Base-by-base conservation (phyloP, 2,888 invertebrate genomes). In the Physocephala rufipes region DNA sequence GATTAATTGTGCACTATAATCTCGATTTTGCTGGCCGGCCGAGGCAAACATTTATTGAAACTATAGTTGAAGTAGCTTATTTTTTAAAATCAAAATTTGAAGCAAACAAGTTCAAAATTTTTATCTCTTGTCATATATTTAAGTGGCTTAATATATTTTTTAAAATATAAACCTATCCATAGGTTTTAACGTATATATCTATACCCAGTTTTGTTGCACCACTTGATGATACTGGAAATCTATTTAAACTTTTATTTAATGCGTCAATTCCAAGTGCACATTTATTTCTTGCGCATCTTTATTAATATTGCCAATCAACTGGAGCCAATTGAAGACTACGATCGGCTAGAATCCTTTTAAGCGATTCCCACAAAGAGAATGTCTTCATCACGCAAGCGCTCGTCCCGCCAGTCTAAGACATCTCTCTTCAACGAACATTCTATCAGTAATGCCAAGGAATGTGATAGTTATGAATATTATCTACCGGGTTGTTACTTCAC, bases 221-320 rank as follows among this genome's bases (percentile, higher is more conserved):
- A 49, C 73, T 80, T 76, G 74, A 83, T 83, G 82, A 81, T 82
- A 78, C 80, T 80, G 71, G 82, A 83, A 73, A 78, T 83, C 16
- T 79, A 76, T 74, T 73, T 82, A 73, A 82, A 82, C 76, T 81
- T 82, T 36, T 81, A 80, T 75, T 76, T 83, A 73, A 80, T 82
- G 80, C 79, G 83, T 73, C 78, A 78, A 62, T 71, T 76, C 66
- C 76, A 79, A 76, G 78, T 81, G 73, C 80, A 80, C 70, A 78
- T 80, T 71, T 81, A 80, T 72, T 82, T 79, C 77, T 70, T 82
- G 71, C 79, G 82, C 51, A 78, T 82, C 74, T 78, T 73, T 67
- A 72, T 83, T 16, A 80, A 78, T 70, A 67, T 82, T 49, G 75
- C 76, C 7, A 82, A 83, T 71, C 80, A 82, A 68, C 72, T 73